Evolutionary conservation across 2,888 invertebrate genomes (phyloP), one percentile per base, ranked within the genome.

Genomic region (Parochlus steinenii): DNA sequence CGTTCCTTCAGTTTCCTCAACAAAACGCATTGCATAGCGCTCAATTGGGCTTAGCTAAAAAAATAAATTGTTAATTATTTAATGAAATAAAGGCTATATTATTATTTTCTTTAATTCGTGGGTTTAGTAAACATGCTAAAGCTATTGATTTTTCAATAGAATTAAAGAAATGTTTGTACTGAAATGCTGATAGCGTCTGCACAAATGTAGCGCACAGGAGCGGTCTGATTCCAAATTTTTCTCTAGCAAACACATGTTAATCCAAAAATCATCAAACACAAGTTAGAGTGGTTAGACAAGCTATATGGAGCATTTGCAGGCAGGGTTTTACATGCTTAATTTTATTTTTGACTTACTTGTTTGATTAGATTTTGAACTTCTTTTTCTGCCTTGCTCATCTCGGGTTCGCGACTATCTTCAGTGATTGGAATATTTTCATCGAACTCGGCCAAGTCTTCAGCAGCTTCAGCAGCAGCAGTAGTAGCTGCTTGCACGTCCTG

Each of bases 401-500:
- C 75, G 2, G 63, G 58, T 8, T 48, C 45, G 31, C 50, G 48
- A n/a, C n/a, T n/a, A 14, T 62, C 63, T 23, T 63, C 64, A 16
- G 39, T 53, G 44, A 87, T 67, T 29, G 92, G 90, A 61, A 89
- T 82, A 48, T 74, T 81, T 62, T 95, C 93, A 62, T 93, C 93
- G 62, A 93, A 93, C 62, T 93, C 93, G 1, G 86, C 90, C 44
- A 92, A 67, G 57, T 89, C 87, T 10, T 81, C 81, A 42, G 78
- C 77, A 24, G 76, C 83, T 62, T 95, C 93, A 4, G 85, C 87
- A 48, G 82, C 80, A 3, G 90, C 90, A 1, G 77, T 81, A 48
- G 71, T 72, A 2, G 90, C 87, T 6, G 93, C 93, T 46, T 78
- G 75, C 14, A 87, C 90, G 62, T 95, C 95, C 39, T 81, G 80